Evolutionary conservation across 1,140 invertebrate species (phyloP).

Genomic region (Drosophila grimshawi): DNA sequence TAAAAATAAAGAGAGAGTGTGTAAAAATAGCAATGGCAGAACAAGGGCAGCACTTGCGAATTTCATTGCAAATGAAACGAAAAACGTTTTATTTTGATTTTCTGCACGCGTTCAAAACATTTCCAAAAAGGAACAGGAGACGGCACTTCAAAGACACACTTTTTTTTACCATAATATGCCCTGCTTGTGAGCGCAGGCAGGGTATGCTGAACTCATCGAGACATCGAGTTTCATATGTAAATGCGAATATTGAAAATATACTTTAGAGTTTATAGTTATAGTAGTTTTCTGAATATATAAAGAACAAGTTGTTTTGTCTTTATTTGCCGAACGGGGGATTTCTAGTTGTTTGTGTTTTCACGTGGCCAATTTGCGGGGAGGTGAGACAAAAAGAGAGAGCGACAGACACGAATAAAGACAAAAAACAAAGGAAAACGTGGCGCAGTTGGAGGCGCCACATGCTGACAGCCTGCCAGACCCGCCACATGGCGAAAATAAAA

Average conservation of each 20-base stretch:
- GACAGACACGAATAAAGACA: constrained; percentile 1
- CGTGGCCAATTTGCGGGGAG: constrained; percentile 54
- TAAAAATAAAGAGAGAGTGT: neutral
- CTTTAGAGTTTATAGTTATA: too few relatives aligned
- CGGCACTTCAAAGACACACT: constrained; percentile 69
- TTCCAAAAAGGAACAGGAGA: constrained; percentile 1
- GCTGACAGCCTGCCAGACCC: constrained; percentile 53
- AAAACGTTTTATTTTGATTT: constrained; percentile 81
- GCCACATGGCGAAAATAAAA: constrained; percentile 10
- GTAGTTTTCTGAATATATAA: neutral
- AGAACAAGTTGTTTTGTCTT: constrained; percentile 42
- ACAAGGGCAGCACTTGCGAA: constrained; percentile 66
- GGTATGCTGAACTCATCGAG: neutral
- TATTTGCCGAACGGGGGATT: constrained; percentile 32
- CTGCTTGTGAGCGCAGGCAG: neutral
- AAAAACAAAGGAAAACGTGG: neutral
- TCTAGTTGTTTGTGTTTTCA: constrained; percentile 42
- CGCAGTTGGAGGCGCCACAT: constrained; percentile 51
- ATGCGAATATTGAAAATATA: too few relatives aligned
- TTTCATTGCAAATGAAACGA: constrained; percentile 80
- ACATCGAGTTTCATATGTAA: too few relatives aligned
- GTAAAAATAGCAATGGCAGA: constrained; percentile 26
- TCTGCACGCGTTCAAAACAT: constrained; percentile 64
- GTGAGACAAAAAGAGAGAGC: constrained; percentile 10
- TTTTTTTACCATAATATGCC: constrained; percentile 40